Base-by-base conservation (phyloP, 2,113 vertebrate genomes). In the Phylloscopus trochilus region DNA sequence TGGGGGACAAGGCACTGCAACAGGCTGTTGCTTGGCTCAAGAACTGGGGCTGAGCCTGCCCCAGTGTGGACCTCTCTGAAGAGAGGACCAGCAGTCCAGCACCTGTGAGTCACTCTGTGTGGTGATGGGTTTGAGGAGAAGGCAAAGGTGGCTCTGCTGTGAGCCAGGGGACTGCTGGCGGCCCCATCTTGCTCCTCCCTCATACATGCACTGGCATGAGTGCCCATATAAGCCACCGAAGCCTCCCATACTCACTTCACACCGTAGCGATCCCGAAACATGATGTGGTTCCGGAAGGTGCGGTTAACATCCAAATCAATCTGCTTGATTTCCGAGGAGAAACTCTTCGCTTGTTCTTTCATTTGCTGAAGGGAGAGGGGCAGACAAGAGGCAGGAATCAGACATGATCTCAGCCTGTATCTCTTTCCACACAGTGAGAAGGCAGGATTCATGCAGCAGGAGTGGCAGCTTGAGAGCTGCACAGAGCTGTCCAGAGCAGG, bases 241-340 rank as follows among this genome's bases (percentile, higher is more conserved):
- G 33, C 37, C 30, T 46, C 23, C 31, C 1, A 3, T 56, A 98
- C 99, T 97, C 97, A 99, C 99, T 98, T 99, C 93, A 99, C 98
- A 91, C 99, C 99, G 6, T 99, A 99, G 92, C 99, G 98, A 43
- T 99, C 98, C 97, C 98, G 98, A 78, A 99, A 99, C 99, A 99
- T 99, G 96, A 99, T 98, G 95, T 99, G 98, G 97, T 99, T 99
- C 60, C 99, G 98, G 95, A 99, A 99, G 46, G 99, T 99, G 87
- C 99, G 98, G 97, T 99, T 99, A 69, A 99, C 98, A 3, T 99
- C 99, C 70, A 99, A 83, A 87, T 99, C 99, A 10, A 99, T 99
- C 97, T 99, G 99, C 91, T 99, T 99, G 92, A 99, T 99, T 96
- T 99, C 99, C 0, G 98, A 97, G 3, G 99, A 99, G 95, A 97